These are phyloP conservation scores for Microtus pennsylvanicus DNA, from an alignment of 2,113 vertebrate species.

Conservation along the genomic window DNA sequence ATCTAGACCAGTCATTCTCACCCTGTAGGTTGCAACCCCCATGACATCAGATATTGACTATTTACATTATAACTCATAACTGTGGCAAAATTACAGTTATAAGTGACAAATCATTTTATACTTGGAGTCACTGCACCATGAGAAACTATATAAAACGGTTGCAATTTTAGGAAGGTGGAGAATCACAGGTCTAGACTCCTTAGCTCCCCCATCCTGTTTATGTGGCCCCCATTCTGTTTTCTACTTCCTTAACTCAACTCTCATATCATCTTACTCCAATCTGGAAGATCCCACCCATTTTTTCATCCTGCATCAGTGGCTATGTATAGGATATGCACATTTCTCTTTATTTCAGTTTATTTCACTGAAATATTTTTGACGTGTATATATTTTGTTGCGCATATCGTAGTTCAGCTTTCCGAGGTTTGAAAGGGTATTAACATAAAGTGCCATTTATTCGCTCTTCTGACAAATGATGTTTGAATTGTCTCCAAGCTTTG, in stretches of 20 bases:
- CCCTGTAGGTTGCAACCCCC: background rate
- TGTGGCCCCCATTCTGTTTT: background rate
- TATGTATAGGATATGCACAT: background rate
- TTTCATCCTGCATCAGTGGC: background rate
- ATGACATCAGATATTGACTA: background rate
- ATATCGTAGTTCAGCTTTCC: background rate
- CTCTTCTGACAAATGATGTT: background rate
- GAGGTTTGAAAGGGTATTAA: background rate
- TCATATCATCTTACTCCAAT: background rate
- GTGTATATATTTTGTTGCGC: background rate
- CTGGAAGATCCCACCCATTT: background rate
- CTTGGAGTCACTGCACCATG: background rate
- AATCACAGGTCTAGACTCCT: background rate
- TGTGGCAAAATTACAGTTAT: background rate
- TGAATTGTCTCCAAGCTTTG: slow-evolving; percentile 21
- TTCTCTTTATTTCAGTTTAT: background rate
- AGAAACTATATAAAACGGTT: no score
- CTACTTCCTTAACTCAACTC: background rate
- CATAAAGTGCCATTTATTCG: background rate
- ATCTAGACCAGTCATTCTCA: background rate
- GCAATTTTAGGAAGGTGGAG: background rate
- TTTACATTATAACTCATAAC: background rate
- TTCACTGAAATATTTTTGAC: background rate
- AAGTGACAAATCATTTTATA: background rate
- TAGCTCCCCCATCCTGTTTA: background rate